Percentiles rank a stretch among this genome's conserved stretches.
phyloP scores from a whole-genome alignment of 2,888 invertebrate species.

The Acleris emargana region DNA sequence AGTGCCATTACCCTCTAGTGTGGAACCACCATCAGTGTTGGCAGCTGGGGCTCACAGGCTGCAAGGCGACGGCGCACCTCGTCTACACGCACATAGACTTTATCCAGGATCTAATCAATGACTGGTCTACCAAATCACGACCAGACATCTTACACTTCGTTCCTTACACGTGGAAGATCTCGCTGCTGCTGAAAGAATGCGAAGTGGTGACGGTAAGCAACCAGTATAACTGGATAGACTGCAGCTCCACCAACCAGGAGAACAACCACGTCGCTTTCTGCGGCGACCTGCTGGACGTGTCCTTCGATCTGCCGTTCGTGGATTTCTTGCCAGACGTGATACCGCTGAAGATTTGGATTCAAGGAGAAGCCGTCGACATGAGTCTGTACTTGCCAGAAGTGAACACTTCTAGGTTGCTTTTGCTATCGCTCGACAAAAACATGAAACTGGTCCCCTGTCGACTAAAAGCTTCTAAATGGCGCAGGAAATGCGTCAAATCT shows the following conservation, averaged over 20 bases:
- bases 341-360: constrained; percentile 95
- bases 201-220: constrained; percentile 97
- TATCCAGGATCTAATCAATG: constrained; percentile 97
- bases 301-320: constrained; percentile 96
- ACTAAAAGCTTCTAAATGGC: constrained; percentile 87
- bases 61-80: constrained; percentile 96
- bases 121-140: constrained; percentile 97
- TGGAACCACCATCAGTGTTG: constrained; percentile 99
- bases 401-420: constrained; percentile 92
- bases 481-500: constrained; percentile 88
- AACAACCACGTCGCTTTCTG: constrained; percentile 97
- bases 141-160: constrained; percentile 97
- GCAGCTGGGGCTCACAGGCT: constrained; percentile 95
- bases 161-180: constrained; percentile 98
- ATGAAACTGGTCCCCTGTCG: constrained; percentile 91
- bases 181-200: constrained; percentile 95
- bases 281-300: constrained; percentile 96
- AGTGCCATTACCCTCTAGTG: constrained; percentile 94
- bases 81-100: constrained; percentile 98
- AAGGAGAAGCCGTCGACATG: constrained; percentile 96
- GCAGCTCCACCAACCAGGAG: constrained; percentile 97
- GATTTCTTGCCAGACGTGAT: constrained; percentile 96
- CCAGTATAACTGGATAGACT: constrained; percentile 99
- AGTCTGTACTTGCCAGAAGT: constrained; percentile 96
- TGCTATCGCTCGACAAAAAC: constrained; percentile 93